phyloP scores from a whole-genome alignment of 2,113 vertebrate species.

The Mohoua ochrocephala region DNA sequence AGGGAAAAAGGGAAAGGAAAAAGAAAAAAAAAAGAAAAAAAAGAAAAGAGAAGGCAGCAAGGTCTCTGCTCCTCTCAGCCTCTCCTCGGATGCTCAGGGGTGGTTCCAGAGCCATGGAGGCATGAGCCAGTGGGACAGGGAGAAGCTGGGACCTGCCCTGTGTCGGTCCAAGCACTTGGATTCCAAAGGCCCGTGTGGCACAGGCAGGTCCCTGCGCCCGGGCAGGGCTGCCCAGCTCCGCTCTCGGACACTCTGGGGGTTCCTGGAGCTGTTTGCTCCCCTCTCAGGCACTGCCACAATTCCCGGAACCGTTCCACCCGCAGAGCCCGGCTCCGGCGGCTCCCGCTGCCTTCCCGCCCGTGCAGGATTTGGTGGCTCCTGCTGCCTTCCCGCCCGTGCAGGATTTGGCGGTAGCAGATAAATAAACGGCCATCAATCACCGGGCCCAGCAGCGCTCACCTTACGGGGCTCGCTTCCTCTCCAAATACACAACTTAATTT shows the following conservation, averaged over 20 bases:
- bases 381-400: background rate
- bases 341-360: background rate
- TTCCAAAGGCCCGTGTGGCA: too few relatives aligned
- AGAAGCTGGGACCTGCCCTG: background rate
- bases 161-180: background rate
- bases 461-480: conserved; percentile 59
- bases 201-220: accelerated
- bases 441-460: conserved; percentile 2
- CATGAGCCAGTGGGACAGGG: too few relatives aligned
- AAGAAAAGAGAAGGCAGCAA: background rate
- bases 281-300: accelerated
- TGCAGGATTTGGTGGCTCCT: background rate
- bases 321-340: background rate
- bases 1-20: background rate
- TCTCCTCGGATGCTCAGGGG: background rate
- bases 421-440: conserved; percentile 63
- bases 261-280: background rate
- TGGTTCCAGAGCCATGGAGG: background rate
- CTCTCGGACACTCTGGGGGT: accelerated
- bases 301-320: background rate
- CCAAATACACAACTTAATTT: conserved; percentile 56
- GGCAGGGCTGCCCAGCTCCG: background rate
- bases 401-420: conserved; percentile 54
- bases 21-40: background rate
- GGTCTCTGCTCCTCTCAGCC: background rate